phyloP scores from a whole-genome alignment of 2,888 invertebrate species.

The Oligia fasciuncula region DNA sequence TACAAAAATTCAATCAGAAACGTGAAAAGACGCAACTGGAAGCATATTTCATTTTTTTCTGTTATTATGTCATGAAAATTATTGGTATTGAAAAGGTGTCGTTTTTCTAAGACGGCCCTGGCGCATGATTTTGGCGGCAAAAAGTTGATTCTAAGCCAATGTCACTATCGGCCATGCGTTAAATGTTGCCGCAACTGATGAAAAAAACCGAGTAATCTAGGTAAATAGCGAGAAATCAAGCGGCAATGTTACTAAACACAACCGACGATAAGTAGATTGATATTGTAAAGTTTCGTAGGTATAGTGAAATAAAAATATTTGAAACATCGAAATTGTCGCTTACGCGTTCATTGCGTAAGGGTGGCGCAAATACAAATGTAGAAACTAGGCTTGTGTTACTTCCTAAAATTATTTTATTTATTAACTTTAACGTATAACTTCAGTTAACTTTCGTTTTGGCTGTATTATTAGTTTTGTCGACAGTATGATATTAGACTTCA shows the following conservation, averaged over 20 bases:
- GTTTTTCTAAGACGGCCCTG: slow-evolving; percentile 77
- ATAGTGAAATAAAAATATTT: slow-evolving; percentile 64
- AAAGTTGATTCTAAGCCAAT: slow-evolving; percentile 83
- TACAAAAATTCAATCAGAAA: slow-evolving; percentile 58
- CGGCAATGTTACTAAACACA: slow-evolving; percentile 81
- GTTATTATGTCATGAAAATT: slow-evolving; percentile 70
- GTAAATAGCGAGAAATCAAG: slow-evolving; percentile 89
- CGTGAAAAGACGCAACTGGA: slow-evolving; percentile 61
- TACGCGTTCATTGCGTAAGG: slow-evolving; percentile 59
- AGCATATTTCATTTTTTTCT: slow-evolving; percentile 53
- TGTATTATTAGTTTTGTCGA: no score
- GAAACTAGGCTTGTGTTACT: slow-evolving; percentile 31
- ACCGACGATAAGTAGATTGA: slow-evolving; percentile 69
- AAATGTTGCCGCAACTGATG: slow-evolving; percentile 84
- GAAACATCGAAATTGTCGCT: slow-evolving; percentile 68
- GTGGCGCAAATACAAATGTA: slow-evolving; percentile 51
- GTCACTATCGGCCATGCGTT: slow-evolving; percentile 86
- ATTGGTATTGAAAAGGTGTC: slow-evolving; percentile 62
- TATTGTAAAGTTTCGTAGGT: slow-evolving; percentile 70
- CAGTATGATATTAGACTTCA: no score
- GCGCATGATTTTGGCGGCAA: slow-evolving; percentile 79
- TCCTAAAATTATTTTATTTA: not conserved
- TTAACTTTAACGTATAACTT: not conserved
- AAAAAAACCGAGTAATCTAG: slow-evolving; percentile 88
- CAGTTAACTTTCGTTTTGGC: not conserved